A percentile compares a stretch with the other conserved stretches of the same genome.
Conservation (phyloP, 2,113 vertebrate genomes). For the Bubo bubo region DNA sequence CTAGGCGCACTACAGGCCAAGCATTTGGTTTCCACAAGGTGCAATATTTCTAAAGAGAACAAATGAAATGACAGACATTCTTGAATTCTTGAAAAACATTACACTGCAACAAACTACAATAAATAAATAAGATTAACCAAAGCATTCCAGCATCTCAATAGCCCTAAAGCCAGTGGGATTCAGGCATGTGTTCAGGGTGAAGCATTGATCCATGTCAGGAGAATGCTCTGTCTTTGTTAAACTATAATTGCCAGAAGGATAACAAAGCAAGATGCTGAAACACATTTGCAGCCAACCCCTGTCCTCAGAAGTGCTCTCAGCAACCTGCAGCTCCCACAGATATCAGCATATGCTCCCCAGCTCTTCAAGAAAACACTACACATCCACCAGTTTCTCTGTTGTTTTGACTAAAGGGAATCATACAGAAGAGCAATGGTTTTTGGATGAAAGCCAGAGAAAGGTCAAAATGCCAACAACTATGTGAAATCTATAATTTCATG, state of each 20-base stretch:
- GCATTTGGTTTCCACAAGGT: neutral
- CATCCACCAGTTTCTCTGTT: neutral
- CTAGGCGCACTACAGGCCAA: neutral
- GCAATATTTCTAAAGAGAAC: neutral
- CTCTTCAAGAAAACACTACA: neutral
- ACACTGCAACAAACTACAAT: neutral
- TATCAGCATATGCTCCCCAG: accelerated
- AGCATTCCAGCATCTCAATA: neutral
- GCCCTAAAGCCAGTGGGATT: neutral
- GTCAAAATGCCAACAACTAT: neutral
- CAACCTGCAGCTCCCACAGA: neutral
- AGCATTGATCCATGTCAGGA: neutral
- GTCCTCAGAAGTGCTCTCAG: neutral
- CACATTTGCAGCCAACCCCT: neutral
- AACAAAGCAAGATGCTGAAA: neutral
- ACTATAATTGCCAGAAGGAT: neutral
- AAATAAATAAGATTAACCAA: neutral
- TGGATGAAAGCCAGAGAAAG: neutral
- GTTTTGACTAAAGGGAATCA: neutral
- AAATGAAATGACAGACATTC: neutral
- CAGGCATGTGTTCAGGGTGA: neutral
- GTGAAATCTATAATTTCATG: neutral
- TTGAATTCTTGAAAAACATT: neutral
- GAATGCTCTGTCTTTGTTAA: neutral
- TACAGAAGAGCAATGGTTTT: neutral